Conservation (phyloP, 2,797 vertebrate genomes). For the Protosalanx chinensis region DNA sequence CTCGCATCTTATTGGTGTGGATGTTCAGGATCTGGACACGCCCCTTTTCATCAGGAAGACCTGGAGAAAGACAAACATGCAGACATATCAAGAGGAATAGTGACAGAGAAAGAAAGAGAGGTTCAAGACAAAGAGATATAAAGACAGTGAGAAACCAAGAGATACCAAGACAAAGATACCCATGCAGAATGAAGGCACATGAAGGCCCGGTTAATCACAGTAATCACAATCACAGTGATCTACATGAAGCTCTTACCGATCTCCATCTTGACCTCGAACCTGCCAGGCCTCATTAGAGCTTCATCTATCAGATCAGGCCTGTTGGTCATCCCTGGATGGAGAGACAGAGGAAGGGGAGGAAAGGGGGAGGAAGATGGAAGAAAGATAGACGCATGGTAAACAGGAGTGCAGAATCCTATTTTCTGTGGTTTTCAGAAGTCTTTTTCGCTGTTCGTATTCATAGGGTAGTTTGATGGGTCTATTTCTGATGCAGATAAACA, state of each 20-base stretch:
- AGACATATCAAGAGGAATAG: neutral
- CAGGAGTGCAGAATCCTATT: neutral
- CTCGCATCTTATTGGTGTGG: conserved; percentile 91
- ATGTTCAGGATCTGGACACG: conserved; percentile 94
- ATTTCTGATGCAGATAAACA: neutral
- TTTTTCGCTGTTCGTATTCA: neutral
- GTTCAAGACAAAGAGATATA: neutral
- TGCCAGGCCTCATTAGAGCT: conserved; percentile 92
- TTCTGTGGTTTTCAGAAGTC: neutral
- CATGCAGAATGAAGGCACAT: neutral
- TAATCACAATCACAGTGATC: neutral
- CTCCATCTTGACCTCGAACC: conserved; percentile 98
- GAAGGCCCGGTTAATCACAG: neutral
- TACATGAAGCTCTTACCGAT: conserved; percentile 77
- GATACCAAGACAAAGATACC: neutral
- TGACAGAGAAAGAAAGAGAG: neutral
- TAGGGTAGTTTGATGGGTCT: neutral
- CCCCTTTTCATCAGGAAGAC: conserved; percentile 94
- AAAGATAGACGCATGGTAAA: neutral
- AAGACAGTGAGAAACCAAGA: neutral
- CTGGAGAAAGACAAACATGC: conserved; percentile 53
- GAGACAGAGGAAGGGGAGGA: neutral
- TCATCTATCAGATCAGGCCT: conserved; percentile 97
- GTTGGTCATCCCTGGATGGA: conserved; percentile 90
- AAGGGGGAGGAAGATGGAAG: neutral